Base-by-base conservation (phyloP, 2,113 vertebrate species). In the Rhipidura dahli region DNA sequence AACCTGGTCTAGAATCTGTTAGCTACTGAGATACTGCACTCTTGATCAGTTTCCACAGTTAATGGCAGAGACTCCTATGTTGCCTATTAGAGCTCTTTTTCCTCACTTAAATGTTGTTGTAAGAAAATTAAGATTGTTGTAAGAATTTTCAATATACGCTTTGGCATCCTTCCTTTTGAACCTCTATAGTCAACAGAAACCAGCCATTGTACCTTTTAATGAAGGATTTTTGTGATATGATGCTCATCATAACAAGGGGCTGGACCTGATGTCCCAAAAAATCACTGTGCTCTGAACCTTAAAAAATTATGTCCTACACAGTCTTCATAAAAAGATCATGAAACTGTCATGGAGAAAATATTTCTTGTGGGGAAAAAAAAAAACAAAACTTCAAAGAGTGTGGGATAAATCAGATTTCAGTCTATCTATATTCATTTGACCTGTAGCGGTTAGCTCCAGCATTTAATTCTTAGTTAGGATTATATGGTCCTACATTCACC, bases 141-240 rank as follows among this genome's bases (percentile, higher is more conserved):
- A 63, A 76, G 42, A 66, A 66, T 81, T 81, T 79, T 51, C 30
- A 30, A 11, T 20, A 3, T 42, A 10, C 1, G 19, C 11, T 21
- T 53, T 31, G 15, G 1, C 13, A 80, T 57, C 6, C 24, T 73
- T 51, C 27, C 9, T 57, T 23, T 53, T 71, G 31, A 53, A 59
- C 4, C 7, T 53, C 8, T 19, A 2, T 3, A 49, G 13, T 24
- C 39, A 47, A 2, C 23, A 77, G 26, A 17, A n/a, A 12, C 0
- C 20, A 91, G 10, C 10, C 3, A 26, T 8, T 54, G 4, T 45
- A n/a, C 1, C 18, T 73, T 84, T 64, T 37, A 45, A 28, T 24
- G 13, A 64, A 63, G 7, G 60, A 56, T 3, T 27, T 71, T 53
- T 30, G 16, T 40, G 37, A 66, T 63, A 24, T 53, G n/a, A 8